Conservation (phyloP, 2,888 invertebrate species). For the Ferdinandea cuprea region DNA sequence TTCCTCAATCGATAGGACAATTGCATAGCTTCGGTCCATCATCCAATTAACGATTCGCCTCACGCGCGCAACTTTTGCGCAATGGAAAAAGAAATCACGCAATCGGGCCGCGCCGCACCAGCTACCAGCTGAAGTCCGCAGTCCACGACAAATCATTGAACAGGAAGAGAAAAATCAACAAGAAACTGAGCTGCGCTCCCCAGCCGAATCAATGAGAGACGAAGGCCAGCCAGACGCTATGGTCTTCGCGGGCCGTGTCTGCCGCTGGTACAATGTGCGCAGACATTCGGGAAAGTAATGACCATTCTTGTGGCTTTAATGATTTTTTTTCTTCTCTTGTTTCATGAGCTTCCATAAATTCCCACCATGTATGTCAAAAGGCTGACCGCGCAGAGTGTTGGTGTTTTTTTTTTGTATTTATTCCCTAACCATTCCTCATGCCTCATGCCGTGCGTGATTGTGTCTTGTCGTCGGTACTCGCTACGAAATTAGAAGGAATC, state of each 20-base stretch:
- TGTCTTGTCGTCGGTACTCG: conserved; percentile 13
- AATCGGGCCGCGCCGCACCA: too few relatives aligned
- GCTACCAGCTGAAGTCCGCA: conserved; percentile 1
- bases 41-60: conserved; percentile 69
- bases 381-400: conserved; percentile 6
- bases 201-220: background rate
- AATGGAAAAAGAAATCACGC: conserved; percentile 54
- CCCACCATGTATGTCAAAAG: conserved; percentile 61
- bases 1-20: conserved; percentile 65
- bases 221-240: too few relatives aligned
- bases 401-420: too few relatives aligned
- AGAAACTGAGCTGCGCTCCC: background rate
- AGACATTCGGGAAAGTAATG: conserved; percentile 24
- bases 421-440: conserved; percentile 26
- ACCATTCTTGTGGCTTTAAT: conserved; percentile 49
- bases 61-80: conserved; percentile 39
- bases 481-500: conserved; percentile 50
- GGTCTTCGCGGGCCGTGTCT: conserved; percentile 11
- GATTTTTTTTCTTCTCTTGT: conserved; percentile 25
- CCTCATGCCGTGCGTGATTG: conserved; percentile 61
- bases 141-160: conserved; percentile 48
- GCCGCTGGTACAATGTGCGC: background rate
- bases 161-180: conserved; percentile 66
- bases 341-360: conserved; percentile 55
- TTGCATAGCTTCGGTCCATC: conserved; percentile 54